A percentile compares a stretch with the other conserved stretches of the same genome.
Evolutionary conservation across 53 echinoderm and acorn worm species (phyloP).

Genomic region (Henricia sp.): DNA sequence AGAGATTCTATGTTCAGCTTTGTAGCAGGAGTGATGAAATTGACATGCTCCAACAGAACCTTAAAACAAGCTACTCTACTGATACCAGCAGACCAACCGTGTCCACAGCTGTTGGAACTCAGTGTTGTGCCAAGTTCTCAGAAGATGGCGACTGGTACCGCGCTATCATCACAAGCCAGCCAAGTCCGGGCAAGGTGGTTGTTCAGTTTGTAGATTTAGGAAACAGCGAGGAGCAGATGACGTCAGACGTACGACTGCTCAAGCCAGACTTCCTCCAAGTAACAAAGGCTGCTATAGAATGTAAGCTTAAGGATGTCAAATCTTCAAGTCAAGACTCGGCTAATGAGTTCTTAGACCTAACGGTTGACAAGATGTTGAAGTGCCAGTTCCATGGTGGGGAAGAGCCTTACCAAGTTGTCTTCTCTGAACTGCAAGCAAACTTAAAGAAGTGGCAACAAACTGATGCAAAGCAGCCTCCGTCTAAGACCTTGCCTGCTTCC

Average conservation of each 20-base stretch:
- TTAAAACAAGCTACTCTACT: slow-evolving; percentile 67
- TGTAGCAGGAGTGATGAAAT: slow-evolving; percentile 65
- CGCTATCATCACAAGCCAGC: slow-evolving; percentile 64
- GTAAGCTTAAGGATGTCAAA: slow-evolving; percentile 59
- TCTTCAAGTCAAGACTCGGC: slow-evolving; percentile 39
- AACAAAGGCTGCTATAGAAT: slow-evolving; percentile 74
- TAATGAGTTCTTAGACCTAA: slow-evolving; percentile 43
- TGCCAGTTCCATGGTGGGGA: slow-evolving; percentile 66
- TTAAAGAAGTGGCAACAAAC: not conserved
- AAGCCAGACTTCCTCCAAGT: slow-evolving; percentile 66
- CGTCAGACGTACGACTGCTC: slow-evolving; percentile 65
- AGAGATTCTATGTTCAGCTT: slow-evolving; percentile 75
- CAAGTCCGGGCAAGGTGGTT: slow-evolving; percentile 49
- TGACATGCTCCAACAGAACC: slow-evolving; percentile 61
- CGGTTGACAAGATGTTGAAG: slow-evolving; percentile 69
- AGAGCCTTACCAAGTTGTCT: slow-evolving; percentile 65
- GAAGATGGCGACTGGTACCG: slow-evolving; percentile 94
- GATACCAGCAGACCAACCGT: slow-evolving; percentile 9
- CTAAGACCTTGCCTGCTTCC: slow-evolving; percentile 4
- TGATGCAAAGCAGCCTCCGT: not conserved
- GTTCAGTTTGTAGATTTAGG: slow-evolving; percentile 95
- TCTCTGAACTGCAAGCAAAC: slow-evolving; percentile 56
- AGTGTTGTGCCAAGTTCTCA: slow-evolving; percentile 82
- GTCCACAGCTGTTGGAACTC: slow-evolving; percentile 32
- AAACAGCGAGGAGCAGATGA: slow-evolving; percentile 70